Percentiles rank a stretch among this genome's conserved stretches.
These are phyloP conservation scores for Lasius fuliginosus DNA, from an alignment of 2,888 invertebrate species.

Conservation along the genomic window DNA sequence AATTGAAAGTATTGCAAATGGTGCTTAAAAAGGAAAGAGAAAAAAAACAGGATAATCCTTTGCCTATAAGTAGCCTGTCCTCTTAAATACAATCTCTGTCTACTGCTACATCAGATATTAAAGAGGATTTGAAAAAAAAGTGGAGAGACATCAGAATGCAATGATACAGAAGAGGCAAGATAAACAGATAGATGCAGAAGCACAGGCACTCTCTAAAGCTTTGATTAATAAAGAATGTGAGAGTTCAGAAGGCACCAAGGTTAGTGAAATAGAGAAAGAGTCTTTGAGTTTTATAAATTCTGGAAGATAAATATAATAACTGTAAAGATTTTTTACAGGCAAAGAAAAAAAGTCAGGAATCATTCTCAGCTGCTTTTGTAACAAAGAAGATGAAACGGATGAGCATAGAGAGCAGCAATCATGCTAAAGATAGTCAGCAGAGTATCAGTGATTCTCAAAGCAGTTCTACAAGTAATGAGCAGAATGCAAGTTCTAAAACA, in stretches of 20 bases:
- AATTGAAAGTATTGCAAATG: constrained; percentile 84
- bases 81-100: constrained; percentile 4
- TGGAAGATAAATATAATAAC: constrained; percentile 53
- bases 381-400: constrained; percentile 51
- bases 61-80: not conserved
- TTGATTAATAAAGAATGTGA: constrained; percentile 31
- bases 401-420: not conserved
- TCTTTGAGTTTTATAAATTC: constrained; percentile 56
- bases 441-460: constrained; percentile 16
- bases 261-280: constrained; percentile 49
- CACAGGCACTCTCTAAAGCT: constrained; percentile 56
- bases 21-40: constrained; percentile 84
- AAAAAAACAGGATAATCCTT: constrained; percentile 46
- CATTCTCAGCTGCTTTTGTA: not conserved
- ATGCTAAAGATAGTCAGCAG: not conserved
- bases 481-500: constrained; percentile 5
- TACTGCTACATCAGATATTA: not conserved
- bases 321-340: constrained; percentile 18
- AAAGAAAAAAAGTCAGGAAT: constrained; percentile 55
- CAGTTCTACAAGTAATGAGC: constrained; percentile 2
- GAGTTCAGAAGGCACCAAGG: constrained; percentile 9
- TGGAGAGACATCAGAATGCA: constrained; percentile 75
- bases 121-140: constrained; percentile 71
- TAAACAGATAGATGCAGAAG: constrained; percentile 74
- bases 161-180: constrained; percentile 66